A percentile compares a stretch with the other conserved stretches of the same genome.
Evolutionary conservation across 1,140 invertebrate species (phyloP).

Genomic region (Penaeus chinensis): DNA sequence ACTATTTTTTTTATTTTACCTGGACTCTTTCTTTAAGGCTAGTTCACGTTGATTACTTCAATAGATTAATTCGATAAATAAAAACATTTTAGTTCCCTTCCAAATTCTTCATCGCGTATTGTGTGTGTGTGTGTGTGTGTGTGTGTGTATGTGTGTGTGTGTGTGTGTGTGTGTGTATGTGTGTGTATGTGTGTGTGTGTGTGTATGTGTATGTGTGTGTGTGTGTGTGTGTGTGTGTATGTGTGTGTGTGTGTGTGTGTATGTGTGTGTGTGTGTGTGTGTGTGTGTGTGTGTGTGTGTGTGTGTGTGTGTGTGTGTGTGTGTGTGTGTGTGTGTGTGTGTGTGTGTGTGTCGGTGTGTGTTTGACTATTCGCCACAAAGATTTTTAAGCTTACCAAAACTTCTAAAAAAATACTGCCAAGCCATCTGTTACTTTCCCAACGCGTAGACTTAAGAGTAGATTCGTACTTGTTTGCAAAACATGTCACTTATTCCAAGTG

Average conservation of each 20-base stretch:
- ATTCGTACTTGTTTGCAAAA: too few species aligned
- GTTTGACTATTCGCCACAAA: not conserved
- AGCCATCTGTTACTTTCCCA: too few species aligned
- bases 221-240: not conserved
- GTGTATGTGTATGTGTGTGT: constrained; percentile 11
- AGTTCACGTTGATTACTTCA: too few species aligned
- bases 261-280: not conserved
- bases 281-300: not conserved
- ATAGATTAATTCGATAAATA: too few species aligned
- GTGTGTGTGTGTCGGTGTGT: not conserved
- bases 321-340: not conserved
- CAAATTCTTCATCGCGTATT: not conserved
- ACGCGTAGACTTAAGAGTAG: too few species aligned
- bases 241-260: not conserved
- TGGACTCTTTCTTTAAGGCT: too few species aligned
- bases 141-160: not conserved
- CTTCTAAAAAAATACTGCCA: too few species aligned
- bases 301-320: not conserved
- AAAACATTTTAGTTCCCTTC: too few species aligned
- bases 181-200: constrained; percentile 6
- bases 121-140: not conserved
- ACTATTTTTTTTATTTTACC: too few species aligned
- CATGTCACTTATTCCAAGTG: too few species aligned
- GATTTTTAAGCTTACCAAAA: too few species aligned
- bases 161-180: constrained; percentile 3